Conservation (phyloP, 2,113 vertebrate species). For the Pangasianodon hypophthalmus region DNA sequence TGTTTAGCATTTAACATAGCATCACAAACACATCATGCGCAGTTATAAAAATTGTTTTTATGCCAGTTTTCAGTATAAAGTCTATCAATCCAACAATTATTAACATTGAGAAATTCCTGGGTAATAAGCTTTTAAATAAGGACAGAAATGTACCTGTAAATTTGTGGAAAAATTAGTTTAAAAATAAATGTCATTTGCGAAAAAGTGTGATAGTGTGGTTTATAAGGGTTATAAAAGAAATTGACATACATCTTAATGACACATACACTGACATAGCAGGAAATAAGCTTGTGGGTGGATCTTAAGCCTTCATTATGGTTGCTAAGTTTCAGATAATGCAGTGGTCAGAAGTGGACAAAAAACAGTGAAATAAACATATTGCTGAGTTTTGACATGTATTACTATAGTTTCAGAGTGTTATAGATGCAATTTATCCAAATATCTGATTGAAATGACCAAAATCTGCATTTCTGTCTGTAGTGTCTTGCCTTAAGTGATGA, state of each 20-base stretch:
- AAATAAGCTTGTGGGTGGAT: neutral
- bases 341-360: neutral
- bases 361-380: neutral
- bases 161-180: neutral
- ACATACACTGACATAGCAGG: neutral
- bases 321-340: neutral
- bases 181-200: neutral
- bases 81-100: neutral
- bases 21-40: neutral
- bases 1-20: neutral
- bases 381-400: neutral
- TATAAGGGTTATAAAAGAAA: neutral
- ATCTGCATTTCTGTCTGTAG: neutral
- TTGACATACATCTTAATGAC: neutral
- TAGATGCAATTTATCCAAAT: neutral
- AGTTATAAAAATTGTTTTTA: neutral
- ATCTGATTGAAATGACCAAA: neutral
- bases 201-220: neutral
- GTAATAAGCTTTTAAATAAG: neutral
- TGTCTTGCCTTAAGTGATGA: neutral
- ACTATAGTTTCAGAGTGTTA: neutral
- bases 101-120: neutral
- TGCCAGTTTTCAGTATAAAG: neutral
- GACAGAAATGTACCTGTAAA: neutral
- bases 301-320: neutral